Base-by-base conservation (phyloP, 1,140 invertebrate species). In the Dreissena rostriformis region DNA sequence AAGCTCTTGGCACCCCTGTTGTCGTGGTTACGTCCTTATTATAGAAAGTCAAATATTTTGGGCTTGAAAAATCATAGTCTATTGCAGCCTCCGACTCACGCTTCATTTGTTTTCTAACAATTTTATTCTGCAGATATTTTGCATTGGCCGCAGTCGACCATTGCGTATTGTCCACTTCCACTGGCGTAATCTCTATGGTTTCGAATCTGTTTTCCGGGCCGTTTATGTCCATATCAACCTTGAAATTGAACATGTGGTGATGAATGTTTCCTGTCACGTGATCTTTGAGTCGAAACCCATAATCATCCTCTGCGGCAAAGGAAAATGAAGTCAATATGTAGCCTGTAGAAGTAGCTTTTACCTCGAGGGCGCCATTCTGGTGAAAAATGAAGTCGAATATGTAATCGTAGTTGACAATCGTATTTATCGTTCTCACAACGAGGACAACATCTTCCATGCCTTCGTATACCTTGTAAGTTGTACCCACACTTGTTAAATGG, bases 321-420 rank as follows among this genome's bases (percentile, higher is more conserved):
- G 80, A 68, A 63, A 86, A 88, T 0, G 86, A 67, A 1, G 82
- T 70, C 39, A 86, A 67, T 53, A 91, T 88, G 67, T 87, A 91
- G 14, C 91, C 91, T 26, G 85, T 85, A 10, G 86, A 79, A n/a
- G 81, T 61, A 12, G 86, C 86, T 28, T 87, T 78, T 1, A 87
- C 84, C 63, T 91, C 91, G 14, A 92, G 29, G 17, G 83, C 90
- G 0, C 91, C 91, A 65, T 88, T 91, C 53, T 89, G 86, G 72
- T 92, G 89, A 39, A 92, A 92, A 17, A 89, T 87, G 39, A 86
- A 91, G 82, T 92, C 91, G 11, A 91, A 77, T 11, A 92, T 88
- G 65, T 92, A 92, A 77, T 92, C 91, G 61, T 91, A 92, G 85
- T 91, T 92, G 22, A 76, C 70, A n/a, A 91, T 76, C 12, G 88